A percentile compares a stretch with the other conserved stretches of the same genome.
These are phyloP conservation scores for Heliocidaris erythrogramma DNA, from an alignment of 35 echinoderm and acorn worm genomes.

Conservation along the genomic window DNA sequence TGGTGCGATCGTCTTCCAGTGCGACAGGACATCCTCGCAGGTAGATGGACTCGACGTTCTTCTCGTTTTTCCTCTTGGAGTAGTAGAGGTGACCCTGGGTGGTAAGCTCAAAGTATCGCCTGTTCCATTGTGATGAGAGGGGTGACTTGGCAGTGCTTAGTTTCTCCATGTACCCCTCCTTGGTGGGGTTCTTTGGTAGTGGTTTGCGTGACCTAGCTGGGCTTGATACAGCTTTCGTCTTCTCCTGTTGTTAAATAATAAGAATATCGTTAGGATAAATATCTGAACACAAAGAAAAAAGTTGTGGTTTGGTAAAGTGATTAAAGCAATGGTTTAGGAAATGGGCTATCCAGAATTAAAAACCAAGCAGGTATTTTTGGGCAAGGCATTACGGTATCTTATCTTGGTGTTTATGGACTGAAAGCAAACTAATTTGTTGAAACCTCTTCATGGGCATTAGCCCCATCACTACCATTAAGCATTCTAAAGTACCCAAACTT, in stretches of 20 bases:
- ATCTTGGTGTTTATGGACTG: no score
- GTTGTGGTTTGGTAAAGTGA: neutral
- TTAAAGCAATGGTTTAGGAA: neutral
- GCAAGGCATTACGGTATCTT: no score
- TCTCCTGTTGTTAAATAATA: neutral
- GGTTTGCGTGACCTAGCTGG: conserved; percentile 24
- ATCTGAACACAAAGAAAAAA: neutral
- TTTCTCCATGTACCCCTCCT: conserved; percentile 96
- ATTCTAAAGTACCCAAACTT: no score
- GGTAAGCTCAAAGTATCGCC: conserved; percentile 95
- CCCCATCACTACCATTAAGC: no score
- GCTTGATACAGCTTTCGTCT: conserved; percentile 17
- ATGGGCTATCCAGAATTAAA: no score
- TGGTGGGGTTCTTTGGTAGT: conserved; percentile 80
- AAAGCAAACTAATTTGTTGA: no score
- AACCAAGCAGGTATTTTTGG: no score
- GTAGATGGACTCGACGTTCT: conserved; percentile 95
- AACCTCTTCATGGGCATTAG: no score
- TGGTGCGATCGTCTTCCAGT: conserved; percentile 86
- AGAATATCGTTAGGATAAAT: neutral
- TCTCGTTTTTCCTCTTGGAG: conserved; percentile 94
- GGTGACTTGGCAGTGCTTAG: conserved; percentile 74
- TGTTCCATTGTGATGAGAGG: conserved; percentile 89
- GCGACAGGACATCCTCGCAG: conserved; percentile 75
- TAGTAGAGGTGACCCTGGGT: conserved; percentile 91